Conservation (phyloP, 2,888 invertebrate species). For the Eupithecia insigniata region DNA sequence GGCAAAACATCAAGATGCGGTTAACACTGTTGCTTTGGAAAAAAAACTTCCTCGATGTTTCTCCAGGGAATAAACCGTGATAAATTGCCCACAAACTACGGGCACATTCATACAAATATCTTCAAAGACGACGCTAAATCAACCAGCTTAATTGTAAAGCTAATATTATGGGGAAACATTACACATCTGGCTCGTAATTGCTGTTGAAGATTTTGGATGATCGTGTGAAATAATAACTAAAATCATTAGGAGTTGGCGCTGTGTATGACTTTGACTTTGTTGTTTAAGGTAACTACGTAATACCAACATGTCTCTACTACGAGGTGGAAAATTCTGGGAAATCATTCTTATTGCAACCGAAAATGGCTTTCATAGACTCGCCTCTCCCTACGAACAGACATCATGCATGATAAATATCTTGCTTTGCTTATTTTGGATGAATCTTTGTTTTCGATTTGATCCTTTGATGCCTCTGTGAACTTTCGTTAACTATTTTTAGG, state of each 20-base stretch:
- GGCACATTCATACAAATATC: slow-evolving; percentile 49
- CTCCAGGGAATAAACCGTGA: slow-evolving; percentile 66
- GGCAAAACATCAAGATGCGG: slow-evolving; percentile 71
- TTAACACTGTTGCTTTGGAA: slow-evolving; percentile 68
- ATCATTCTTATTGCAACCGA: neutral
- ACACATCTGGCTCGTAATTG: slow-evolving; percentile 44
- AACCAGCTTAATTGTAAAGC: slow-evolving; percentile 57
- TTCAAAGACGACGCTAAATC: slow-evolving; percentile 68
- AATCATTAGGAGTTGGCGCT: neutral
- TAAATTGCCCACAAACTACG: slow-evolving; percentile 56
- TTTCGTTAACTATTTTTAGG: neutral
- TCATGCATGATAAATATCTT: neutral
- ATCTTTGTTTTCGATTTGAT: neutral
- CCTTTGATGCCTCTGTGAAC: neutral
- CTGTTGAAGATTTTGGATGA: slow-evolving; percentile 18
- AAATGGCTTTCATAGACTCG: neutral
- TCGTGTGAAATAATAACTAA: slow-evolving; percentile 12
- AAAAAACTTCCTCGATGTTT: slow-evolving; percentile 56
- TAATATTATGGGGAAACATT: slow-evolving; percentile 50
- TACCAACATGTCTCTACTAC: neutral
- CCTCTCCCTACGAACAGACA: neutral
- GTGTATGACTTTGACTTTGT: neutral
- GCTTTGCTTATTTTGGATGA: neutral
- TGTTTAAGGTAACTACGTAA: neutral
- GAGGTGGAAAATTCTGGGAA: neutral